phyloP scores from a whole-genome alignment of 2,797 vertebrate species.

The Phrynocephalus vlangalii region DNA sequence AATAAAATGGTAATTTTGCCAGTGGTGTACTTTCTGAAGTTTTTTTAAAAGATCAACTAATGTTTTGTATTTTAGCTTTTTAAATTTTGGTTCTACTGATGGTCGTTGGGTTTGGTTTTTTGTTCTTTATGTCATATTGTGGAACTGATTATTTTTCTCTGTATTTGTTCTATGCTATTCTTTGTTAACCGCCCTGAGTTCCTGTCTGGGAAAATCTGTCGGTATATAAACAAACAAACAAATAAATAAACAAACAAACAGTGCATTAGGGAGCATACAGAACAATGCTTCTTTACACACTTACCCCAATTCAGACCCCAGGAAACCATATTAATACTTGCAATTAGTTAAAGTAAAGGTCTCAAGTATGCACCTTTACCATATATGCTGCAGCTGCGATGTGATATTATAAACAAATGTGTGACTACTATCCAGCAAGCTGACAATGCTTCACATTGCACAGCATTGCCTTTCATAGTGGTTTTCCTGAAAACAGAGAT shows the following conservation, averaged over 20 bases:
- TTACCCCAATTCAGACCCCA: constrained; percentile 32
- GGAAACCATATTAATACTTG: neutral
- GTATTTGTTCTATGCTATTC: no score
- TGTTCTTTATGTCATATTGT: no score
- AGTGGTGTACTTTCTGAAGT: neutral
- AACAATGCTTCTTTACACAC: constrained; percentile 27
- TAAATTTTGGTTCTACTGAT: no score
- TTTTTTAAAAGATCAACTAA: neutral
- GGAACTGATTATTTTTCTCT: no score
- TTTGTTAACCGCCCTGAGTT: no score
- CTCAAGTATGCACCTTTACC: constrained; percentile 72
- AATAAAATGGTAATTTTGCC: constrained; percentile 7
- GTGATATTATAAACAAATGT: constrained; percentile 80
- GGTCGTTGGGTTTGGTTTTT: no score
- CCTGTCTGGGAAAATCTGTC: no score
- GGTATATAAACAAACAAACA: no score
- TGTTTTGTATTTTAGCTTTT: neutral
- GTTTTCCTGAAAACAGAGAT: constrained; percentile 13
- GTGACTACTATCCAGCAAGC: constrained; percentile 73
- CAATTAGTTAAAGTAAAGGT: constrained; percentile 53
- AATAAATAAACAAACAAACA: no score
- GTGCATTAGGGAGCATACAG: neutral
- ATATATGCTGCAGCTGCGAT: constrained; percentile 76
- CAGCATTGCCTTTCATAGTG: constrained; percentile 59
- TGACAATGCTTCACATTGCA: constrained; percentile 53